Base-by-base conservation (phyloP, 2,113 vertebrate genomes). In the Tragelaphus strepsiceros region DNA sequence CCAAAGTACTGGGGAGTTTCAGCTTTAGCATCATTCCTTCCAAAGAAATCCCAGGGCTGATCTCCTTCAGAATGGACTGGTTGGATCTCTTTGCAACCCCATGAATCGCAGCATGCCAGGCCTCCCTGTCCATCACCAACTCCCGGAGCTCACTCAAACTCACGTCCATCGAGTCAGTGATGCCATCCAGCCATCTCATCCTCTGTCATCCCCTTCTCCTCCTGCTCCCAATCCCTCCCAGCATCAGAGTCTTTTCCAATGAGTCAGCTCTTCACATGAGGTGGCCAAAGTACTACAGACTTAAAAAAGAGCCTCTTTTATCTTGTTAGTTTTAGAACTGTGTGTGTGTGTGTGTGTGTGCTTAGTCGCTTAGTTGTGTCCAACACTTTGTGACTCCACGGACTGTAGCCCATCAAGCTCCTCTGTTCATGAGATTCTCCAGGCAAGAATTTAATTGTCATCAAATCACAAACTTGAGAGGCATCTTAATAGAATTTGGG, bases 111-210 rank as follows among this genome's bases (percentile, higher is more conserved):
- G 59, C 26, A 30, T 5, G 2, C 26, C 26, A 30, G 59, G 59
- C 26, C 5, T 30, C 59, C 26, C 59, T 61, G 59, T 61, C 26
- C 12, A 61, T 61, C 26, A 61, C 59, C 26, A 61, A 61, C 12
- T 28, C 26, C 26, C 2, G 0, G 10, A 61, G 26, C 28, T 61
- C 9, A 28, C 11, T 11, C 59, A 61, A 0, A 61, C 5, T 24
- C 26, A 61, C 2, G 5, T 28, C 11, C 59, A 28, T 28, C 4
- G 5, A 61, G 59, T 61, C 5, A 0, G 26, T 61, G 12, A 61
- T 61, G 59, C 26, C 59, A 61, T 61, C 59, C n/a, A n/a, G n/a
- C n/a, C n/a, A n/a, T n/a, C n/a, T n/a, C n/a, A n/a, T n/a, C n/a
- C n/a, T n/a, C n/a, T n/a, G n/a, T n/a, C n/a, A n/a, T n/a, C n/a